Base-by-base conservation (phyloP, 1,140 invertebrate genomes). In the Bathynomus jamesi region DNA sequence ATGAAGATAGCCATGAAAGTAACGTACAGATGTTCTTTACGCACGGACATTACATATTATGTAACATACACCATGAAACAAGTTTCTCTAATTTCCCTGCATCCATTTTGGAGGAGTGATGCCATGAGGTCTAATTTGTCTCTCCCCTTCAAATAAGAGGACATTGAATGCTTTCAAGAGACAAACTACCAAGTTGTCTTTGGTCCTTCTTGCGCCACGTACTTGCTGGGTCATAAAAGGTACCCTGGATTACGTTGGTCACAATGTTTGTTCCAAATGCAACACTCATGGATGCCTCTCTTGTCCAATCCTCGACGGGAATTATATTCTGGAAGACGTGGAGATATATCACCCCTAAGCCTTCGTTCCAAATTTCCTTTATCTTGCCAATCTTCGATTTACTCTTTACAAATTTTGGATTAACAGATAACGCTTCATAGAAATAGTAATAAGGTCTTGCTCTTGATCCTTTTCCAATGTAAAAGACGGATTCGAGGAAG, bases 251-350 rank as follows among this genome's bases (percentile, higher is more conserved):
- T 28, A 17, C 27, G 29, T 70, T 70, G 27, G 29, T 46, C 53
- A 70, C n/a, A 29, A 17, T 60, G 25, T 8, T 30, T 53, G 78
- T 77, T 77, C 92, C 90, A 31, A 98, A 80, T 0, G 93, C 90
- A 78, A 94, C 91, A 24, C 98, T 95, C 86, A 99, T 98, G 25
- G 90, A 87, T 0, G 94, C 94, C 82, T 99, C 96, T 71, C 95
- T 84, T 0, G 93, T 95, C 78, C 91, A 94, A 2, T 95, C 95
- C 83, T 98, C 96, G 0, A 89, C 92, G 0, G 92, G 88, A 71
- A 94, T 92, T 1, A 91, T 88, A 82, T 95, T 95, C 78, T 95
- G 92, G 81, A 95, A 98, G 61, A 95, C 85, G 76, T 96, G 92
- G 0, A 98, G 82, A 71, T 93, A 95, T 3, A 98, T 87, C 0